Percentiles rank a stretch among this genome's conserved stretches.
Conservation (phyloP, 2,113 vertebrate species). For the Protomyctophum bolini region DNA sequence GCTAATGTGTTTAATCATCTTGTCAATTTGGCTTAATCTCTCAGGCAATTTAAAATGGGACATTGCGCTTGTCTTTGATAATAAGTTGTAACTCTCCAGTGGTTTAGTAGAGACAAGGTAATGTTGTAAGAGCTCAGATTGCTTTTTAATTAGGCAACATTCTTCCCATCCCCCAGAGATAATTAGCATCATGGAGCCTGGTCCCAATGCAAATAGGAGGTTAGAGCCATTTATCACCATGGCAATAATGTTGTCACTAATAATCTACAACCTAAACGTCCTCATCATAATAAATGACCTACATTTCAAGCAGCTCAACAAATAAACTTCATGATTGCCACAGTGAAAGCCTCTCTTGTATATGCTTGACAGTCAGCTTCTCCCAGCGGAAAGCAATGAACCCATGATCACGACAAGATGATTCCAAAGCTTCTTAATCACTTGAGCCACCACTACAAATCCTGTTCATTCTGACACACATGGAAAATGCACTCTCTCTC, state of each 20-base stretch:
- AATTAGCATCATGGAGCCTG: slow-evolving; percentile 55
- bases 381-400: neutral
- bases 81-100: slow-evolving; percentile 44
- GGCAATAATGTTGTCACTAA: slow-evolving; percentile 38
- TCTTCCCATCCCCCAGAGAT: slow-evolving; percentile 55
- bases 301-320: slow-evolving; percentile 11
- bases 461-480: neutral
- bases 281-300: slow-evolving; percentile 19
- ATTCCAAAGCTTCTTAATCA: slow-evolving; percentile 5
- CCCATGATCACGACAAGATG: neutral
- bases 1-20: neutral
- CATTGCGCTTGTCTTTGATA: slow-evolving; percentile 36
- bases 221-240: slow-evolving; percentile 59
- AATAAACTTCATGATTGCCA: slow-evolving; percentile 1
- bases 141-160: slow-evolving; percentile 71
- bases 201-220: slow-evolving; percentile 47
- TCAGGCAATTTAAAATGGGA: slow-evolving; percentile 45
- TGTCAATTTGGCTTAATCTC: slow-evolving; percentile 14
- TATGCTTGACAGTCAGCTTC: neutral
- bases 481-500: too few relatives aligned
- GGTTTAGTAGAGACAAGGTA: slow-evolving; percentile 40
- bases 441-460: neutral
- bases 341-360: neutral
- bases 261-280: slow-evolving; percentile 19
- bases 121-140: slow-evolving; percentile 68